phyloP scores from a whole-genome alignment of 64 coral and sea anemone genomes.

The Pachyseris speciosa region DNA sequence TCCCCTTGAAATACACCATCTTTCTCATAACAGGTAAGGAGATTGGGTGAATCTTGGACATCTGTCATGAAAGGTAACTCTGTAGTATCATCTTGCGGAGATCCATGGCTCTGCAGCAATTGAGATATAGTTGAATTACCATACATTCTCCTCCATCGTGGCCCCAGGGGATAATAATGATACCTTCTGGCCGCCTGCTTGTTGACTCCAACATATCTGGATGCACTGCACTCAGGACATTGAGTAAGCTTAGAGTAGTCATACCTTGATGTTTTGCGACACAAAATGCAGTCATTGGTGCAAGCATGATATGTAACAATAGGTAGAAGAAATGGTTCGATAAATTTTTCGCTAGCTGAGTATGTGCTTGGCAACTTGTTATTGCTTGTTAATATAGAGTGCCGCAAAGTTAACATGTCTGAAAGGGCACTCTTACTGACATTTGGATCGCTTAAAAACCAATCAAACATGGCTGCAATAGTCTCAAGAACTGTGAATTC shows the following conservation, averaged over 20 bases:
- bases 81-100: neutral
- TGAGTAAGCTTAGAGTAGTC: neutral
- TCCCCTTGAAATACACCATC: slow-evolving; percentile 21
- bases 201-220: slow-evolving; percentile 24
- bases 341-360: neutral
- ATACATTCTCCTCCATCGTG: slow-evolving; percentile 46
- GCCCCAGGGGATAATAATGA: slow-evolving; percentile 46
- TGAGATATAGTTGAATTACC: slow-evolving; percentile 40
- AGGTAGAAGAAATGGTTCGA: slow-evolving; percentile 16
- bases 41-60: neutral
- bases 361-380: slow-evolving; percentile 14
- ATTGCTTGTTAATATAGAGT: neutral
- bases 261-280: neutral
- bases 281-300: slow-evolving; percentile 36
- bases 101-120: slow-evolving; percentile 54
- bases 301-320: slow-evolving; percentile 13
- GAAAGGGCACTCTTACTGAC: neutral
- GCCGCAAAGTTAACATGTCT: neutral
- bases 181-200: slow-evolving; percentile 25
- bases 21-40: neutral
- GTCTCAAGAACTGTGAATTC: slow-evolving; percentile 12
- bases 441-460: neutral
- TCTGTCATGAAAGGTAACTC: neutral
- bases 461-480: neutral
- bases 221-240: slow-evolving; percentile 11